phyloP scores from a whole-genome alignment of 2,888 invertebrate genomes.

The Hemistola chrysoprasaria region DNA sequence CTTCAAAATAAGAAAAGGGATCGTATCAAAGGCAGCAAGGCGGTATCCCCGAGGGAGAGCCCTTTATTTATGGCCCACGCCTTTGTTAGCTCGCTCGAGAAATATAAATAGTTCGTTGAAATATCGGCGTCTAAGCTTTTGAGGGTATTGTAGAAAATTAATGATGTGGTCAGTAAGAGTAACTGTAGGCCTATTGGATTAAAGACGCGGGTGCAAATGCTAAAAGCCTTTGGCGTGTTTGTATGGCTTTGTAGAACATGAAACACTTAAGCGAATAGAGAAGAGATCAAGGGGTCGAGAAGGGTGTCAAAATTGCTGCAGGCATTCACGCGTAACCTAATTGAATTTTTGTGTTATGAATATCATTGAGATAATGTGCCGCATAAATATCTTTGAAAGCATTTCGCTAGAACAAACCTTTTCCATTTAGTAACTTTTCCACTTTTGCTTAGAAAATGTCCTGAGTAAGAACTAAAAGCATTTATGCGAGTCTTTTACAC shows the following conservation, averaged over 20 bases:
- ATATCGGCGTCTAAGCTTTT: constrained; percentile 68
- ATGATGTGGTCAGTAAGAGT: constrained; percentile 78
- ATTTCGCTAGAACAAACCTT: no score
- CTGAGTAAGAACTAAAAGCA: neutral
- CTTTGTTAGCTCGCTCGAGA: constrained; percentile 72
- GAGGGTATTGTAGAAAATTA: constrained; percentile 79
- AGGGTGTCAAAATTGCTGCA: constrained; percentile 39
- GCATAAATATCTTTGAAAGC: constrained; percentile 5
- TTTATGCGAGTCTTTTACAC: neutral
- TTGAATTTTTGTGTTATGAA: constrained; percentile 45
- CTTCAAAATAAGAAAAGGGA: constrained; percentile 78
- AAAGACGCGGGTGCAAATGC: constrained; percentile 63
- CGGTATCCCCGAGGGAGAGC: constrained; percentile 61
- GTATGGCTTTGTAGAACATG: constrained; percentile 70
- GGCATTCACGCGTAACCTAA: constrained; percentile 44
- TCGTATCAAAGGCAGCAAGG: constrained; percentile 78
- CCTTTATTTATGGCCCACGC: constrained; percentile 75
- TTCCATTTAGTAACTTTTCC: constrained; percentile 12
- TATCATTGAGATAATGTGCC: constrained; percentile 18
- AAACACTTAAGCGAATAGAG: constrained; percentile 64
- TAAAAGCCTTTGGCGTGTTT: constrained; percentile 72
- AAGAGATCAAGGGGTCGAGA: constrained; percentile 40
- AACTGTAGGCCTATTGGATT: constrained; percentile 57
- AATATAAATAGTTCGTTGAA: constrained; percentile 80
- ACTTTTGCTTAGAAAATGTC: constrained; percentile 9